Evolutionary conservation across 2,113 vertebrate species (phyloP).

Genomic region (Lanius ludovicianus): DNA sequence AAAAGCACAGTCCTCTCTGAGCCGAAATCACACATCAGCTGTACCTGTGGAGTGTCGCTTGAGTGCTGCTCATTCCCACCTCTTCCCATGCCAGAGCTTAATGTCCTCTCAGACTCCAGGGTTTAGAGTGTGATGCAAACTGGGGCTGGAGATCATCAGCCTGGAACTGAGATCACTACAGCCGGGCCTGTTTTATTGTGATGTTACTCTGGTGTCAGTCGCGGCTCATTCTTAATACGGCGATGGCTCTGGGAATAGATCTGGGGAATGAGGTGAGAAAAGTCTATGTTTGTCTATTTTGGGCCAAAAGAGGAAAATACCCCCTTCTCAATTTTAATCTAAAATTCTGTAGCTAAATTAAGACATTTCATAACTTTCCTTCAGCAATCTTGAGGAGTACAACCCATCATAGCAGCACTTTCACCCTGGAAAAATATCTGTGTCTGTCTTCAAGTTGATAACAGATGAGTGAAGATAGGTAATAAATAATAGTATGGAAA

Average conservation of each 20-base stretch:
- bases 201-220: background rate
- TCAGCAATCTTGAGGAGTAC: background rate
- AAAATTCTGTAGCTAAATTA: background rate
- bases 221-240: background rate
- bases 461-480: background rate
- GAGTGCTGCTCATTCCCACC: background rate
- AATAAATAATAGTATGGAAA: conserved; percentile 33
- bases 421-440: background rate
- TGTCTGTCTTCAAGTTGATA: background rate
- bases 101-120: background rate
- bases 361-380: background rate
- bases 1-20: background rate
- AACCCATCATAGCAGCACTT: background rate
- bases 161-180: background rate
- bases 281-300: background rate
- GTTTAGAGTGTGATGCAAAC: background rate
- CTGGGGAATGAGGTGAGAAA: background rate
- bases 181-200: background rate
- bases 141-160: background rate
- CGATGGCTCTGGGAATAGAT: background rate
- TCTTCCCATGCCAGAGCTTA: background rate
- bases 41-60: background rate
- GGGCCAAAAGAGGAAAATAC: background rate
- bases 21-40: background rate
- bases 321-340: background rate